A percentile compares a stretch with the other conserved stretches of the same genome.
Evolutionary conservation across 2,797 vertebrate genomes (phyloP).

Genomic region (Sparus aurata): DNA sequence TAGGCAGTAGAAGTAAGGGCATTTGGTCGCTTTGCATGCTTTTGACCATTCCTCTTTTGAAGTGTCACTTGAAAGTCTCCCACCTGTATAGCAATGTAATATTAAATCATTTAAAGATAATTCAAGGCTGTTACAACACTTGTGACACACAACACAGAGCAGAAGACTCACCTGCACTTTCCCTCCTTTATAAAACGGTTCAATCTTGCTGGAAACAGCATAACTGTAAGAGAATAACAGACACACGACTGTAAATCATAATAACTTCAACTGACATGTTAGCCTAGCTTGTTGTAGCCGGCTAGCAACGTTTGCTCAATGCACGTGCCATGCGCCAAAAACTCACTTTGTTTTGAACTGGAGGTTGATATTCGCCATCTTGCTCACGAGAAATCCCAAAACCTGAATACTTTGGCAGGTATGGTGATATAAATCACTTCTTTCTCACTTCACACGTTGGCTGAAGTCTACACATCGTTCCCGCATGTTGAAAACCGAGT

Average conservation of each 20-base stretch:
- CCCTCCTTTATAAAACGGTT: conserved; percentile 98
- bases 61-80: too few species aligned
- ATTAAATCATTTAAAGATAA: too few species aligned
- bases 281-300: conserved; percentile 46
- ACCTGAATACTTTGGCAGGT: background rate
- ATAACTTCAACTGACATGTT: conserved; percentile 21
- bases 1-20: too few species aligned
- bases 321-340: background rate
- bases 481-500: conserved; percentile 75
- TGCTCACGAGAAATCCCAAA: conserved; percentile 13
- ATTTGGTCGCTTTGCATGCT: too few species aligned
- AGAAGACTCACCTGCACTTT: conserved; percentile 90
- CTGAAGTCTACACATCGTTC: conserved; percentile 49
- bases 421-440: background rate
- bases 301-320: background rate
- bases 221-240: conserved; percentile 84
- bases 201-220: conserved; percentile 88
- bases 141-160: background rate
- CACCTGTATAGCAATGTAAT: too few species aligned
- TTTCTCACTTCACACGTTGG: conserved; percentile 64
- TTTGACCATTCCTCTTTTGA: too few species aligned
- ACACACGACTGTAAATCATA: background rate
- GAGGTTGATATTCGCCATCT: conserved; percentile 80
- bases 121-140: background rate
- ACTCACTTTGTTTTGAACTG: conserved; percentile 89